A percentile compares a stretch with the other conserved stretches of the same genome.
Evolutionary conservation across 2,888 invertebrate species (phyloP).

Genomic region (Anorthoa munda): DNA sequence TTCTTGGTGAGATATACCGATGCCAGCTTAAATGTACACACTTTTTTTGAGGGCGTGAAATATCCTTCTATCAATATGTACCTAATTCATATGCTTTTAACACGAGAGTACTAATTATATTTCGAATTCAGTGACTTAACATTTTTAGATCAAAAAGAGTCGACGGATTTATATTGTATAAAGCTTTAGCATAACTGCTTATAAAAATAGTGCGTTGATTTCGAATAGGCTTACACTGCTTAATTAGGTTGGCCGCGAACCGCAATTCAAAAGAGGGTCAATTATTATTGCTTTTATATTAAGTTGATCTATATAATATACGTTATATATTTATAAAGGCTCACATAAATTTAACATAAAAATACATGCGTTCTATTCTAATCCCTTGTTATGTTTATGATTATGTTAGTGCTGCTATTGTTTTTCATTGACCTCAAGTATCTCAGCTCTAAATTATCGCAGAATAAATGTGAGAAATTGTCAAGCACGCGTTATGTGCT

Average conservation of each 20-base stretch:
- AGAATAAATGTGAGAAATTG: too few relatives aligned
- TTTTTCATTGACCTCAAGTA: too few relatives aligned
- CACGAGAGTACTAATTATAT: background rate
- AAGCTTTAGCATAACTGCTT: background rate
- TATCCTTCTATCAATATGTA: too few relatives aligned
- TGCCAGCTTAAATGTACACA: background rate
- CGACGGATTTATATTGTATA: background rate
- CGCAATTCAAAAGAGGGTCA: background rate
- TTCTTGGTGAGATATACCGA: background rate
- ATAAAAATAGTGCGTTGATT: background rate
- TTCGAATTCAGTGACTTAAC: background rate
- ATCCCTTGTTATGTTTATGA: constrained; percentile 13
- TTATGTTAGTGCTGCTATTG: background rate
- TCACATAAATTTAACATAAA: background rate
- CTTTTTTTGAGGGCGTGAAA: background rate
- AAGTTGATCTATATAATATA: background rate
- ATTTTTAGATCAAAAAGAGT: background rate
- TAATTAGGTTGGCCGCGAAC: too few relatives aligned
- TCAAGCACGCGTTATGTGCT: too few relatives aligned
- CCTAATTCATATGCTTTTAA: background rate
- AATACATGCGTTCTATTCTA: background rate
- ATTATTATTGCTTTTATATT: constrained; percentile 1
- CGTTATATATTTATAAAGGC: background rate
- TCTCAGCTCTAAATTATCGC: too few relatives aligned
- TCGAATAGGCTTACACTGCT: background rate